Percentiles rank a stretch among this genome's conserved stretches.
phyloP scores from a whole-genome alignment of 2,113 vertebrate species.

The Paramisgurnus dabryanus region DNA sequence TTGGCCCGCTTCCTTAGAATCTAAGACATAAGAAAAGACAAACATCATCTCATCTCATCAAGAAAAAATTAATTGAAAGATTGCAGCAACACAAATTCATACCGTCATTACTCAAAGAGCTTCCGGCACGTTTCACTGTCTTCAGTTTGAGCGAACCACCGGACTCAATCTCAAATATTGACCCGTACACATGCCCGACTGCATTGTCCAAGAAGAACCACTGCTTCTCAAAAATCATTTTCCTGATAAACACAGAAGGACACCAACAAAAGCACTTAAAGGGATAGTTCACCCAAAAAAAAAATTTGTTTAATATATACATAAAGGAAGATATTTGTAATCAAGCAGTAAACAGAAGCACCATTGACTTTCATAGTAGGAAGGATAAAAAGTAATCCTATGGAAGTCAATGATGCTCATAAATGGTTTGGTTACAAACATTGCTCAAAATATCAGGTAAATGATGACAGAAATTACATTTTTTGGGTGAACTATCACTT shows the following conservation, averaged over 20 bases:
- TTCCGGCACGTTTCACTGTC: slow-evolving; percentile 68
- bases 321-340: too few species aligned
- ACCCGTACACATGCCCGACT: slow-evolving; percentile 85
- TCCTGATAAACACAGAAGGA: slow-evolving; percentile 70
- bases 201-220: slow-evolving; percentile 91
- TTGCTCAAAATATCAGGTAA: too few species aligned
- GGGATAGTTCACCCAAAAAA: too few species aligned
- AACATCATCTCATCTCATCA: not conserved
- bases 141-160: slow-evolving; percentile 84
- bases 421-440: too few species aligned
- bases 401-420: too few species aligned
- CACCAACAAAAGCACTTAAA: too few species aligned
- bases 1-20: slow-evolving; percentile 88
- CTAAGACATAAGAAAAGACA: slow-evolving; percentile 65
- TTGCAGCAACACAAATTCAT: not conserved
- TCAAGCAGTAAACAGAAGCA: too few species aligned
- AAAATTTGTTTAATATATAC: too few species aligned
- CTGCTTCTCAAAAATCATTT: slow-evolving; percentile 95
- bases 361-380: too few species aligned
- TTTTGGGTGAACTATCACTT: too few species aligned
- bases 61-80: not conserved
- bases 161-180: slow-evolving; percentile 84
- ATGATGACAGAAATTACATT: too few species aligned
- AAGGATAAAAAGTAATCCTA: too few species aligned
- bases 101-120: slow-evolving; percentile 73